phyloP scores from a whole-genome alignment of 2,113 vertebrate genomes.

The Lepisosteus osseus region DNA sequence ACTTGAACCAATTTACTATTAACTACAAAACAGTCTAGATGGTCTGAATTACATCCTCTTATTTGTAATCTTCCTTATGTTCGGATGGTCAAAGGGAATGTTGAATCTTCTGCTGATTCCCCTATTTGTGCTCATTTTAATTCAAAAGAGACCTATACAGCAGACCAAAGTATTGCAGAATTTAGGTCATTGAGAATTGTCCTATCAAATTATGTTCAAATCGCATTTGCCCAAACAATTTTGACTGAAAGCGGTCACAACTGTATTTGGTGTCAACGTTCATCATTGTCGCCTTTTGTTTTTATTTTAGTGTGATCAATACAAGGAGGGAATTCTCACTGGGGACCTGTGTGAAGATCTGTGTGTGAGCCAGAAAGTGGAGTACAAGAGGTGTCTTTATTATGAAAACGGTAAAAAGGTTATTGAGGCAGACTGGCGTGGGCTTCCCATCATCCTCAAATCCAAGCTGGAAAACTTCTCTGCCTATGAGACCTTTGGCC shows the following conservation, averaged over 20 bases:
- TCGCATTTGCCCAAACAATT: not conserved
- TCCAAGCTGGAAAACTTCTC: constrained; percentile 89
- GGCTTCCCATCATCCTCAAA: constrained; percentile 81
- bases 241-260: not conserved
- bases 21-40: too few species aligned
- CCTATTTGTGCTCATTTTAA: too few species aligned
- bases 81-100: too few species aligned
- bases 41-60: too few species aligned
- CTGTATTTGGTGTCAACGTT: too few species aligned
- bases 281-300: constrained; percentile 18
- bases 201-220: not conserved
- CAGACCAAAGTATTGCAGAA: not conserved
- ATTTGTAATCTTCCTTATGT: too few species aligned
- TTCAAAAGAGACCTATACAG: too few species aligned
- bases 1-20: too few species aligned
- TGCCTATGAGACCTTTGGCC: constrained; percentile 74
- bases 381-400: constrained; percentile 86
- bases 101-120: too few species aligned
- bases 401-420: constrained; percentile 93
- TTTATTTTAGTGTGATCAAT: constrained; percentile 82
- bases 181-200: not conserved
- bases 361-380: constrained; percentile 73
- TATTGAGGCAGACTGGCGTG: constrained; percentile 86
- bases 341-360: constrained; percentile 91
- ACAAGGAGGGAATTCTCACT: constrained; percentile 68